phyloP scores from a whole-genome alignment of 2,113 vertebrate genomes.

The Coreoperca whiteheadi region DNA sequence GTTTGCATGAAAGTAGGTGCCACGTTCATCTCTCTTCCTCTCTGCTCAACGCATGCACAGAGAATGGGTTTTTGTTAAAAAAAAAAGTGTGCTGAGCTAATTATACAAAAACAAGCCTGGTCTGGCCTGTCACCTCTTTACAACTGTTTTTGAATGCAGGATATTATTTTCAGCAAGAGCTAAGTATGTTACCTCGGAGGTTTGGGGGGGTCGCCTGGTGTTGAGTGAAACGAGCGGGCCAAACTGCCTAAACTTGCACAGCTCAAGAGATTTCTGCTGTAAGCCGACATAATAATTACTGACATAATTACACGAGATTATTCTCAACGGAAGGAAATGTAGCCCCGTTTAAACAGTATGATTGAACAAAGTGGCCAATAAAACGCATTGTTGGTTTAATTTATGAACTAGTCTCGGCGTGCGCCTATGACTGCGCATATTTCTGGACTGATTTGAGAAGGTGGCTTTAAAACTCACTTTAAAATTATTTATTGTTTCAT shows the following conservation, averaged over 20 bases:
- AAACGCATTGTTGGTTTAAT: constrained; percentile 30
- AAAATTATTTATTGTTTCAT: constrained; percentile 44
- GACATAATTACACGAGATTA: constrained; percentile 70
- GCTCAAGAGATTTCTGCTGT: constrained; percentile 37
- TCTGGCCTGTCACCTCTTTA: constrained; percentile 34
- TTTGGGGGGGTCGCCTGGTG: constrained; percentile 26
- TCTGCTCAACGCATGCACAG: neutral
- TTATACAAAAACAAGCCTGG: neutral
- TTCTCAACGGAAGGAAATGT: constrained; percentile 57
- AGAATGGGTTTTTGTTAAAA: neutral
- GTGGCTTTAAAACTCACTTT: constrained; percentile 24
- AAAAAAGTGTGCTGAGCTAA: constrained; percentile 26
- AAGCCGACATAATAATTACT: constrained; percentile 62
- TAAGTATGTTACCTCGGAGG: constrained; percentile 13
- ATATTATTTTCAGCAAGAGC: constrained; percentile 46
- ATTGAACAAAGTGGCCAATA: neutral
- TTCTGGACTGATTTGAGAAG: neutral
- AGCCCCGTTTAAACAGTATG: constrained; percentile 16
- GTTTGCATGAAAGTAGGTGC: constrained; percentile 1
- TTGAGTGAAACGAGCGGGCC: constrained; percentile 39
- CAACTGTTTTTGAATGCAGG: constrained; percentile 25
- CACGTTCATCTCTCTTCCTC: neutral
- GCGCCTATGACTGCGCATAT: neutral
- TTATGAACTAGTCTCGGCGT: neutral
- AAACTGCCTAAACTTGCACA: constrained; percentile 8